A percentile compares a stretch with the other conserved stretches of the same genome.
phyloP scores from a whole-genome alignment of 2,113 vertebrate species.

The Hippocampus guttulatus region DNA sequence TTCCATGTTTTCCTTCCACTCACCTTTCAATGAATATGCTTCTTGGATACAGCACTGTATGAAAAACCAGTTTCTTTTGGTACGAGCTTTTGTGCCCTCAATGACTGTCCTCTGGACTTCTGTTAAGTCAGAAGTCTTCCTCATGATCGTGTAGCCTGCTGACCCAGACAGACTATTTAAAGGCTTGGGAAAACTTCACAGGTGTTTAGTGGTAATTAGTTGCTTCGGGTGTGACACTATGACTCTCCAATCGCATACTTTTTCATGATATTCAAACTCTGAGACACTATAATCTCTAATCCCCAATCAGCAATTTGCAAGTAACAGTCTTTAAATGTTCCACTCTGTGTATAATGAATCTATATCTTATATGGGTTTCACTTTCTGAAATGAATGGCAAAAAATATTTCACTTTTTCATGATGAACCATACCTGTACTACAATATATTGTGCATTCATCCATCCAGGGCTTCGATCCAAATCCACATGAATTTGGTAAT shows the following conservation, averaged over 20 bases:
- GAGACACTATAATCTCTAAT: background rate
- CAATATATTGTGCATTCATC: background rate
- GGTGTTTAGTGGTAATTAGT: background rate
- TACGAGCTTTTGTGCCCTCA: background rate
- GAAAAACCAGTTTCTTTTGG: background rate
- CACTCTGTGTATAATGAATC: background rate
- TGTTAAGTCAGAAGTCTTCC: background rate
- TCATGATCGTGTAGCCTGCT: background rate
- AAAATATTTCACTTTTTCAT: background rate
- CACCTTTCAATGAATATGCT: background rate
- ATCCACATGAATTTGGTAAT: background rate
- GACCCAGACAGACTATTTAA: background rate
- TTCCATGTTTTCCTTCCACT: background rate
- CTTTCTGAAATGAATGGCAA: background rate
- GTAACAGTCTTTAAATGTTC: background rate
- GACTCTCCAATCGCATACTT: background rate
- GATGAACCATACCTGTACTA: background rate
- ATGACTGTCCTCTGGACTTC: background rate
- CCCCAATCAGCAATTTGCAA: background rate
- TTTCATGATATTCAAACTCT: background rate
- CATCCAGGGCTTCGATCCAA: background rate
- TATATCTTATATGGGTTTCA: background rate
- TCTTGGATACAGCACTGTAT: background rate
- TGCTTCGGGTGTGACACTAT: background rate
- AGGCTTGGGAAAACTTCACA: background rate